Base-by-base conservation (phyloP, 2,797 vertebrate genomes). In the Sternotherus odoratus region DNA sequence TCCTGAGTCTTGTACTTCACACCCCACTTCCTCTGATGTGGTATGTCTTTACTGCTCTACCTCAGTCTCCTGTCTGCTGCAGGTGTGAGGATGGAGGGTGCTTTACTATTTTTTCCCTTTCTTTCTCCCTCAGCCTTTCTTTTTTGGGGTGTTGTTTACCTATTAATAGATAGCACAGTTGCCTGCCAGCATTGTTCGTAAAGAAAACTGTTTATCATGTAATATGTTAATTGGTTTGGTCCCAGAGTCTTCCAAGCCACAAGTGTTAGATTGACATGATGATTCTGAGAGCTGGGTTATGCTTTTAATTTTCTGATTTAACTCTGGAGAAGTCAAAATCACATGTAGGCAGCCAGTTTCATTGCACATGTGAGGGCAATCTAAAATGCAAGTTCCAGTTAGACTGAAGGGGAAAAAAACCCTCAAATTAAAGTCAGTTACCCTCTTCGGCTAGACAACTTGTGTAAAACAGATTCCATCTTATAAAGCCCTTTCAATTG, bases 151-250 rank as follows among this genome's bases (percentile, higher is more conserved):
- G 15, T 60, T 60, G 33, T 60, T 60, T 60, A 28, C 28, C 60
- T 36, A 30, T n/a, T 33, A 66, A n/a, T n/a, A n/a, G n/a, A n/a
- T n/a, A 66, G 60, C 30, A 66, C 60, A 16, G 17, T 57, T 57
- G 56, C 56, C 48, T 48, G 48, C 48, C 10, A 12, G 48, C 48
- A 57, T 57, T 30, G 0, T 74, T 94, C 48, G 78, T 54, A 94
- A 89, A 56, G 26, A 74, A 69, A 11, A 10, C 46, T 74, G 54
- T 1, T 79, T 89, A 90, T 89, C 46, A 54, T 95, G 88, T 53
- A 74, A 0, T 77, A 16, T 48, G 50, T 54, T 86, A 48, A 48
- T 48, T 48, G 24, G 12, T 90, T 84, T 92, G 83, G 21, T 56
- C 69, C 24, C 5, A 66, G n/a, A 48, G 48, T 57, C 28, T 57